Evolutionary conservation across 1,140 invertebrate genomes (phyloP).

Genomic region (Planococcus citri): DNA sequence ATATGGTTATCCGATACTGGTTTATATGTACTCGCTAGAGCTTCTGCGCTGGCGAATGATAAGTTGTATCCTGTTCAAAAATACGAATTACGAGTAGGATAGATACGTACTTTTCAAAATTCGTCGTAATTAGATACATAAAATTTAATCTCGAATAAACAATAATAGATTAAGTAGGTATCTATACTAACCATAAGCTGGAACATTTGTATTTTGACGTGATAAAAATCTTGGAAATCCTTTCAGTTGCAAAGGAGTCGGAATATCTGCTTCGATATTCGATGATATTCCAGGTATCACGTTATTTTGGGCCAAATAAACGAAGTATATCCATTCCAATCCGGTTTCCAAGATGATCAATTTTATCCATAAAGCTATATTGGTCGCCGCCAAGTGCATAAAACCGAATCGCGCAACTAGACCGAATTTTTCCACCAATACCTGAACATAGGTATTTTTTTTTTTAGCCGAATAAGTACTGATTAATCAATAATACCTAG

Average conservation of each 20-base stretch:
- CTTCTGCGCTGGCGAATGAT: slow-evolving; percentile 14
- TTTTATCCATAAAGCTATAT: slow-evolving; percentile 46
- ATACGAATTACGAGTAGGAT: not conserved
- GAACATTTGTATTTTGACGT: slow-evolving; percentile 26
- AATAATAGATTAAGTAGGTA: too few species aligned
- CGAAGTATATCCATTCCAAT: slow-evolving; percentile 42
- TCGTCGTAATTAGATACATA: too few species aligned
- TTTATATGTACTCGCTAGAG: slow-evolving; percentile 26
- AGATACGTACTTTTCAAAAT: too few species aligned
- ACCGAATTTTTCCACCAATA: slow-evolving; percentile 44
- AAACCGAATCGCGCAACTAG: slow-evolving; percentile 43
- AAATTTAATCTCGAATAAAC: too few species aligned
- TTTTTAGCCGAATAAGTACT: too few species aligned
- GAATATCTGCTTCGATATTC: slow-evolving; percentile 27
- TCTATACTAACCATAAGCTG: slow-evolving; percentile 23
- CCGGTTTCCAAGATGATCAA: slow-evolving; percentile 47
- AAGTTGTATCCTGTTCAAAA: slow-evolving; percentile 3
- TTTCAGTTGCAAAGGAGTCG: slow-evolving; percentile 36
- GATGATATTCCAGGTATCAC: slow-evolving; percentile 27
- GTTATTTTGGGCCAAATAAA: slow-evolving; percentile 36
- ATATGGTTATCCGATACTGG: slow-evolving; percentile 38
- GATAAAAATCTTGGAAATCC: slow-evolving; percentile 37
- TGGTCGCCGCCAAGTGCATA: slow-evolving; percentile 47
- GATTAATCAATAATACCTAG: too few species aligned
- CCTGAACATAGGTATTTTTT: slow-evolving; percentile 32